Conservation (phyloP, 2,113 vertebrate species). For the Corvus moneduloides region DNA sequence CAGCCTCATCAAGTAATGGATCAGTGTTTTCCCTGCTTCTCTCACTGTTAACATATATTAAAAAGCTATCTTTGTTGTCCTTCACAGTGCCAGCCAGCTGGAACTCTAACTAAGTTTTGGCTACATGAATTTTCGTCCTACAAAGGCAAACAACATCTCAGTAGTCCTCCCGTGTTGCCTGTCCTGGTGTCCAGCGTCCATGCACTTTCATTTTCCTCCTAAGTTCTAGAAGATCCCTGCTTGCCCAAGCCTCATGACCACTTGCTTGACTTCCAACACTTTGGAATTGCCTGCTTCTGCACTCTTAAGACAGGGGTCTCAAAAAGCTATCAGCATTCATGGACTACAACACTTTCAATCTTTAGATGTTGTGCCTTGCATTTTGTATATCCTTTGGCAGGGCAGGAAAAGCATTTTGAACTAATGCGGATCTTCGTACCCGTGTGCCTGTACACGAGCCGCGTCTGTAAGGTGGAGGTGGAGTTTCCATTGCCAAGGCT, state of each 20-base stretch:
- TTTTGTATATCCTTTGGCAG: not conserved
- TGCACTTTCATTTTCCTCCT: not conserved
- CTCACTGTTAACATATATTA: not conserved
- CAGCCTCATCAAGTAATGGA: not conserved
- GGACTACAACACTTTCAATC: not conserved
- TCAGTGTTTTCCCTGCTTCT: not conserved
- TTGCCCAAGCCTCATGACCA: not conserved
- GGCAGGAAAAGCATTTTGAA: not conserved
- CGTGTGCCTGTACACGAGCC: fast-evolving
- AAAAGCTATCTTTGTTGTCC: not conserved
- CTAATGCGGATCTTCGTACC: fast-evolving
- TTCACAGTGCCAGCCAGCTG: not conserved
- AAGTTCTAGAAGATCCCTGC: not conserved
- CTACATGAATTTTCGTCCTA: not conserved
- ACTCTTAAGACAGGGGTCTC: not conserved
- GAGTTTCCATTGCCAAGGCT: not conserved
- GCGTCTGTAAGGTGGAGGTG: not conserved
- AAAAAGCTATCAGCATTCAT: not conserved
- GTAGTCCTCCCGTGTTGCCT: not conserved
- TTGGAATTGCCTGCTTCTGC: not conserved
- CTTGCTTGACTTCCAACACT: not conserved
- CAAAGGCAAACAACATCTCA: not conserved
- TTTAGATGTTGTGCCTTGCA: fast-evolving
- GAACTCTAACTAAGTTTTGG: not conserved
- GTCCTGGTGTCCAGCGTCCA: not conserved